Evolutionary conservation across 2,797 vertebrate genomes (phyloP).

Genomic region (Pelodytes ibericus): DNA sequence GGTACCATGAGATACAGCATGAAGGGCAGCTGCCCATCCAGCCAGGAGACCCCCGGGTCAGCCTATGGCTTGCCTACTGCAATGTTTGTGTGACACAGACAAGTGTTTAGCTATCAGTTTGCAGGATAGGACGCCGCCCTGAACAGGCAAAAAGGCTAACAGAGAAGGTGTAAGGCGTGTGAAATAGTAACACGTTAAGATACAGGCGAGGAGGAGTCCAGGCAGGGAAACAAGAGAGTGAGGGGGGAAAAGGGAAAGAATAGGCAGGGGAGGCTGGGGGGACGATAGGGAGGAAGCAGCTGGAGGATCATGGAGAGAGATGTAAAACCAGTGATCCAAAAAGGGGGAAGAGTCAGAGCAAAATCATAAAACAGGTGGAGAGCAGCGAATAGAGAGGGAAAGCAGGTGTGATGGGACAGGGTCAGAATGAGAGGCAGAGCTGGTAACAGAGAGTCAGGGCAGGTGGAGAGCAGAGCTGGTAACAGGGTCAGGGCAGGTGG

Average conservation of each 20-base stretch:
- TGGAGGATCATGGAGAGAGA: neutral
- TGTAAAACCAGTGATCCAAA: neutral
- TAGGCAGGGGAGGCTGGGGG: neutral
- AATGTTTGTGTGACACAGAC: constrained; percentile 15
- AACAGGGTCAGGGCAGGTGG: neutral
- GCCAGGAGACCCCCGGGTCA: neutral
- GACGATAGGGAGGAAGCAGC: neutral
- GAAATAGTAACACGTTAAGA: too few relatives aligned
- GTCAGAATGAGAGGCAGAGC: neutral
- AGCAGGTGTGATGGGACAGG: too few relatives aligned
- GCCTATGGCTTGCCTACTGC: neutral
- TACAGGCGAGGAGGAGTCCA: constrained; percentile 2
- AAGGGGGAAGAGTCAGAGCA: neutral
- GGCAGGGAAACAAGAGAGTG: neutral
- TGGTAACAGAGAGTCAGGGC: neutral
- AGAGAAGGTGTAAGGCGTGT: too few relatives aligned
- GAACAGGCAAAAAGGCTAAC: neutral
- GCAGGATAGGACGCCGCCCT: constrained; percentile 29
- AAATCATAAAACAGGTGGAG: neutral
- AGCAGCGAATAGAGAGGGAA: neutral
- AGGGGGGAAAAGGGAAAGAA: too few relatives aligned
- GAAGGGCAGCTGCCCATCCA: too few relatives aligned
- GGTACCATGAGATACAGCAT: too few relatives aligned
- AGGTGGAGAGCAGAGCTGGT: neutral
- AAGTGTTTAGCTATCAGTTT: constrained; percentile 3